phyloP scores from a whole-genome alignment of 2,888 invertebrate genomes.

The Melanophora roralis region DNA sequence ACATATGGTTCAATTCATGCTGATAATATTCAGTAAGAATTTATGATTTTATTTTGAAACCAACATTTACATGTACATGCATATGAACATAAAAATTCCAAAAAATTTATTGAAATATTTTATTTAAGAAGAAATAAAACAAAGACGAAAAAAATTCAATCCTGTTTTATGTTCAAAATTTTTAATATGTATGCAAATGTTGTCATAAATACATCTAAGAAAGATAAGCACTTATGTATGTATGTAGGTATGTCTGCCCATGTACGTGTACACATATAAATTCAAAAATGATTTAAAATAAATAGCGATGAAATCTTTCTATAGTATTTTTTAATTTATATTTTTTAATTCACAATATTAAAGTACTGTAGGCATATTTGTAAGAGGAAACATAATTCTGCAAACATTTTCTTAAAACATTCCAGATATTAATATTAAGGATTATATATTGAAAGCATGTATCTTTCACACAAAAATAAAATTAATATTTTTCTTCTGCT shows the following conservation, averaged over 20 bases:
- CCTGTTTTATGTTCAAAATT: slow-evolving; percentile 49
- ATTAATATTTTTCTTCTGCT: background rate
- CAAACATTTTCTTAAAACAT: background rate
- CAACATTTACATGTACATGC: slow-evolving; percentile 1
- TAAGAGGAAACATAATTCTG: background rate
- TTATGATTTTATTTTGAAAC: slow-evolving; percentile 19
- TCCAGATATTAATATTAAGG: background rate
- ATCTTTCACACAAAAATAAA: background rate
- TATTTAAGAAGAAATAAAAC: background rate
- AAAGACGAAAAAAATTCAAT: slow-evolving; percentile 8
- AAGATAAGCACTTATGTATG: background rate
- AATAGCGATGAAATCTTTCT: slow-evolving; percentile 31
- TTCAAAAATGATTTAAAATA: slow-evolving; percentile 48
- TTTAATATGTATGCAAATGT: slow-evolving; percentile 58
- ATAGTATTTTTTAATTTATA: background rate
- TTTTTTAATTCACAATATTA: background rate
- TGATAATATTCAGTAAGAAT: slow-evolving; percentile 37
- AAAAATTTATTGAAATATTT: slow-evolving; percentile 36
- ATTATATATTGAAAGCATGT: background rate
- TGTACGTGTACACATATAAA: background rate
- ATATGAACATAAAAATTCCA: background rate
- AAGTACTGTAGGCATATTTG: background rate
- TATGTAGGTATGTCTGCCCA: too few relatives aligned
- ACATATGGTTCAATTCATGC: slow-evolving; percentile 35
- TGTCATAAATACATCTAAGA: slow-evolving; percentile 35